Percentiles rank a stretch among this genome's conserved stretches.
Evolutionary conservation across 2,888 invertebrate genomes (phyloP).

Genomic region (Ernsta delagoae): DNA sequence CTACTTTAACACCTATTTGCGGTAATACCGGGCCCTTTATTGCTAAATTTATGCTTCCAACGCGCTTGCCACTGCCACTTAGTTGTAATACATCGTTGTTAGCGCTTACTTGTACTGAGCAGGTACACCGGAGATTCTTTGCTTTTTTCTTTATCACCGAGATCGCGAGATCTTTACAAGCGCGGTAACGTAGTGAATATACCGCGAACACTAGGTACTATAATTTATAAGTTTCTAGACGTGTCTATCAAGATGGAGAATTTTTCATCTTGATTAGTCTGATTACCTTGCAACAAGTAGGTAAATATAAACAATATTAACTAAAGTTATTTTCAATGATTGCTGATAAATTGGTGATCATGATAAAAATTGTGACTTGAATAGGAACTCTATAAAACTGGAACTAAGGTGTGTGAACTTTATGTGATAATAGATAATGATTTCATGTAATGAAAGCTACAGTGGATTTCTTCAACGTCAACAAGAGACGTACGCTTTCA

Average conservation of each 20-base stretch:
- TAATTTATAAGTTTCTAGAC: too few relatives aligned
- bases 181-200: slow-evolving; percentile 17
- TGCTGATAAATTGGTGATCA: too few relatives aligned
- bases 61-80: too few relatives aligned
- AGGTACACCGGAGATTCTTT: slow-evolving; percentile 1
- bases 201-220: background rate
- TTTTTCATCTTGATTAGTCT: background rate
- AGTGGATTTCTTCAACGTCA: slow-evolving; percentile 68
- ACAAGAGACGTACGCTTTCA: slow-evolving; percentile 80
- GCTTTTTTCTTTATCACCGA: slow-evolving; percentile 14
- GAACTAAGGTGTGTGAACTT: too few relatives aligned
- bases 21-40: slow-evolving; percentile 67
- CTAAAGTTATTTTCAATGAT: too few relatives aligned
- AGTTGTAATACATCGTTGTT: too few relatives aligned
- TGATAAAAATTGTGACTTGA: background rate
- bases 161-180: slow-evolving; percentile 31
- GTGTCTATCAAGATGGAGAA: background rate
- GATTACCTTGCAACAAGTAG: too few relatives aligned
- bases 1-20: slow-evolving; percentile 68
- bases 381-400: too few relatives aligned
- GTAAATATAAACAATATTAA: too few relatives aligned
- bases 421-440: slow-evolving; percentile 40
- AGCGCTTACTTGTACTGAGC: too few relatives aligned
- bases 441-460: slow-evolving; percentile 64
- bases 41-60: slow-evolving; percentile 60